Percentiles rank a stretch among this genome's conserved stretches.
These are phyloP conservation scores for Synergus itoensis DNA, from an alignment of 2,888 invertebrate genomes.

Conservation along the genomic window DNA sequence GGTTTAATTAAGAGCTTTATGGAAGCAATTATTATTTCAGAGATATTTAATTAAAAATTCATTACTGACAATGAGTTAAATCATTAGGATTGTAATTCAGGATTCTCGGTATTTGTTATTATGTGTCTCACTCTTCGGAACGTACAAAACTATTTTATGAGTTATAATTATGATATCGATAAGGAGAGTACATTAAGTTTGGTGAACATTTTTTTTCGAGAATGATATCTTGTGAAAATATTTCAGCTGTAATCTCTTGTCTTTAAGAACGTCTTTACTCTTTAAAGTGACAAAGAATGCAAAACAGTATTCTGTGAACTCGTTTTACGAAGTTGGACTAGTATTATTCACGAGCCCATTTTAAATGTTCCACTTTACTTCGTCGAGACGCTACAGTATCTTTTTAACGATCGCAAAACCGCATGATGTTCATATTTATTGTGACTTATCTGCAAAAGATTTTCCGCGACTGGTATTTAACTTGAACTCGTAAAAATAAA, in stretches of 20 bases:
- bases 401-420: conserved; percentile 36
- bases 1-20: conserved; percentile 2
- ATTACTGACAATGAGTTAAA: background rate
- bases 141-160: too few species aligned
- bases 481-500: conserved; percentile 53
- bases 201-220: too few species aligned
- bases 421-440: conserved; percentile 19
- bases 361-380: conserved; percentile 33
- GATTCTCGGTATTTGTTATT: too few species aligned
- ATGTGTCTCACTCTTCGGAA: too few species aligned
- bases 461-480: conserved; percentile 50
- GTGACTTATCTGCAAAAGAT: conserved; percentile 42
- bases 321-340: background rate
- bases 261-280: background rate
- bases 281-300: conserved; percentile 5
- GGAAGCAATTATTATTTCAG: conserved; percentile 2
- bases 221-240: too few species aligned
- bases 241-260: too few species aligned
- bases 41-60: background rate
- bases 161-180: too few species aligned
- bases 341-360: conserved; percentile 34
- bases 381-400: conserved; percentile 23
- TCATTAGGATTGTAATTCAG: background rate
- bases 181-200: too few species aligned
- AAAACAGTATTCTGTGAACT: background rate